Evolutionary conservation across 2,888 invertebrate species (phyloP), one percentile per base, ranked within the genome.

Genomic region (Eristalis arbustorum): DNA sequence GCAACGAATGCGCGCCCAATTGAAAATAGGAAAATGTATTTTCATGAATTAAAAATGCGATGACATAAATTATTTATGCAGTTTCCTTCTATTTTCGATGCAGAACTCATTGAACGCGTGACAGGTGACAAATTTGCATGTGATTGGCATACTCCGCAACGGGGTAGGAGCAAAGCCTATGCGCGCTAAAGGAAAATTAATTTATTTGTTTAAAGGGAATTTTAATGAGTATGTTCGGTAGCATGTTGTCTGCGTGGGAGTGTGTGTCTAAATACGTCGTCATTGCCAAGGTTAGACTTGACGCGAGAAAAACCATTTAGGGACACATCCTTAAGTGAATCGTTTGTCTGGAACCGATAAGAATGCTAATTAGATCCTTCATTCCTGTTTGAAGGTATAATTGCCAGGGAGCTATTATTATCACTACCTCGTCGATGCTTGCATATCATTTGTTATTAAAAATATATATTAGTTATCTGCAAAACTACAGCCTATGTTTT

Each of bases 91-190:
- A 56, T 37, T 56, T 34, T 22, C 18, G 73, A 78, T 78, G 57
- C 68, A 78, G 59, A 78, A 73, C 71, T 71, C 84, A 71, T 75
- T 66, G 74, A 74, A 84, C 72, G 76, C 72, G 80, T 67, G 84
- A 77, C 81, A 76, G 72, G 84, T 80, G 81, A 84, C 72, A 84
- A 75, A 84, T 81, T 76, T 81, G 63, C 76, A 78, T 78, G 78
- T 83, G 78, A 83, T 83, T 83, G 77, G 72, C 72, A 67, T 72
- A 13, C 56, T 23, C 59, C 22, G 62, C 25, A 2, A 28, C 11
- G 25, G 18, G 59, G 4, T 23, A 23, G 25, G 14, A 25, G 59
- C 59, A 59, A 23, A 59, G 59, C 59, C 59, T 59, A 25, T 13
- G 25, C 3, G 11, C 59, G 25, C 3, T 13, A 13, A 25, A 25